Conservation (phyloP, 1,140 invertebrate species). For the Trichonephila inaurata region DNA sequence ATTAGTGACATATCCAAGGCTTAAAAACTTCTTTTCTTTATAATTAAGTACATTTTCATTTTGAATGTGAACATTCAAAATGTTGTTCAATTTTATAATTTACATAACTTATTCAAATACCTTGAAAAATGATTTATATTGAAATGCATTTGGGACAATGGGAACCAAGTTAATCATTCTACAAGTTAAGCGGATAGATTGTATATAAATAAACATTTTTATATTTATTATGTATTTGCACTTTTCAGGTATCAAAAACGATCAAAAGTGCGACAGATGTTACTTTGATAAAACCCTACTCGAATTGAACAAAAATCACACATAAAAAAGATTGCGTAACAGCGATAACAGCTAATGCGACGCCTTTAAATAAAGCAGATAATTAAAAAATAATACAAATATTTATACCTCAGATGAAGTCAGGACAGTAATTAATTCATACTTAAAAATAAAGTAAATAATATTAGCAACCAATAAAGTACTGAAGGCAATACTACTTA, state of each 20-base stretch:
- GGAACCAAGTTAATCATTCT: not conserved
- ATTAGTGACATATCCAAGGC: no score
- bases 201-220: not conserved
- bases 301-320: not conserved
- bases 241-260: no score
- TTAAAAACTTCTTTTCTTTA: no score
- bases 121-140: conserved; percentile 12
- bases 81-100: no score
- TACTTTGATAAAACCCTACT: no score
- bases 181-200: not conserved
- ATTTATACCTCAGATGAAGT: conserved; percentile 20
- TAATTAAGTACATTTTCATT: no score
- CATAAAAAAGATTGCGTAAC: not conserved
- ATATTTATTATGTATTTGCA: not conserved
- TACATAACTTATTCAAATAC: not conserved
- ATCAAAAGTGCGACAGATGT: no score
- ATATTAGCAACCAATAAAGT: conserved; percentile 28
- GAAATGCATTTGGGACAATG: not conserved
- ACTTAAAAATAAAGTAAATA: conserved; percentile 35
- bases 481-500: conserved; percentile 6
- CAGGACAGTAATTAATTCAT: conserved; percentile 19
- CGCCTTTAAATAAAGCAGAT: not conserved
- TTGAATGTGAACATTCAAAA: no score
- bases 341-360: not conserved
- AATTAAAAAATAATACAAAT: not conserved